Base-by-base conservation (phyloP, 2,113 vertebrate genomes). In the Scomber colias region DNA sequence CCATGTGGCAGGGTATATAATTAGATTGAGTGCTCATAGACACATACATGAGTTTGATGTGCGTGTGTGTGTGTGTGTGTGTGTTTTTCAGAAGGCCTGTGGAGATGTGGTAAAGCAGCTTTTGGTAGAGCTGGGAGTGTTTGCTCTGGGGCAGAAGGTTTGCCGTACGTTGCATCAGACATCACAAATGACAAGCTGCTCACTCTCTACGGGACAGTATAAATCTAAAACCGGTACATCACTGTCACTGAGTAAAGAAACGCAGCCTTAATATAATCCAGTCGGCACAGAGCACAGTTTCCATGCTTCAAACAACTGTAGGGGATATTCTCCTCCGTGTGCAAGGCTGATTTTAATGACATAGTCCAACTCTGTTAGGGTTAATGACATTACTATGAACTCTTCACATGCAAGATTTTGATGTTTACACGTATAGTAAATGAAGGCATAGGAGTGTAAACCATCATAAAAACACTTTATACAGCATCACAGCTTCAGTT, bases 141-240 rank as follows among this genome's bases (percentile, higher is more conserved):
- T 65, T 40, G 87, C 80, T 89, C 40, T 12, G 48, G 73, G 82
- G 70, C 21, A 17, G 67, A 77, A 21, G n/a, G 71, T 92, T 27
- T 92, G 77, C 89, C 2, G 15, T 35, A 45, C 15, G 11, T 91
- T 90, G 85, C 91, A 69, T 91, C 91, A 92, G 61, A 49, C 76
- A 16, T 80, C 74, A 65, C 63, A 62, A 54, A 71, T 84, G 88
- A 87, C 84, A 81, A 72, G 49, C 44, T 50, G 17, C 56, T n/a
- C 8, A 46, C 40, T 77, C 71, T 68, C 65, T 3, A 1, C 46
- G 69, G 75, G 71, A 44, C 48, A 11, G 49, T 80, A 71, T 60
- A 30, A 27, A 85, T 77, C 13, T 76, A 48, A 27, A 68, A 68
- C 40, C 0, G 3, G 24, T 56, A 9, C 30, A 46, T 80, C 46